Evolutionary conservation across 1,140 invertebrate species (phyloP).

Genomic region (Rhizoglyphus robini): DNA sequence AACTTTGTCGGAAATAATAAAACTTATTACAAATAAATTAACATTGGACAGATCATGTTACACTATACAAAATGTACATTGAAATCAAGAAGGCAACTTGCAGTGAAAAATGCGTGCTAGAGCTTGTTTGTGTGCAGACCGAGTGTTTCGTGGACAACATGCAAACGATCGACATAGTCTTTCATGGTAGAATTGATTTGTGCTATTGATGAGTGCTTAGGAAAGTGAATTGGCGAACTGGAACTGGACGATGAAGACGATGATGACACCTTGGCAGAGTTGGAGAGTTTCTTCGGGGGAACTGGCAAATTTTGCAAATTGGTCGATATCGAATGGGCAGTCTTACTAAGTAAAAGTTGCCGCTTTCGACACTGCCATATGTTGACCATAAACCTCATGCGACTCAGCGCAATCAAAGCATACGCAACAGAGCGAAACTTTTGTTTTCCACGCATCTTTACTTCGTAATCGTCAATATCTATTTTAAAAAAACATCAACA

Average conservation of each 20-base stretch:
- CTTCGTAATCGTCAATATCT: neutral
- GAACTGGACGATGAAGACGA: constrained; percentile 2
- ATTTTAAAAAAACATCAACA: neutral
- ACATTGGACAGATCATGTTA: neutral
- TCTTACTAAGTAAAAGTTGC: neutral
- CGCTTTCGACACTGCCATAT: constrained; percentile 13
- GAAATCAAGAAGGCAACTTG: too few species aligned
- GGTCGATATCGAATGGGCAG: neutral
- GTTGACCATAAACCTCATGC: constrained; percentile 19
- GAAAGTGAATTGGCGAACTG: neutral
- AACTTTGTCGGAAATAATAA: too few species aligned
- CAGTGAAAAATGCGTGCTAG: too few species aligned
- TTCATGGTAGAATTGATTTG: constrained; percentile 19
- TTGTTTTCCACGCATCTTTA: constrained; percentile 1
- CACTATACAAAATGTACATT: neutral
- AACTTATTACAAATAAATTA: too few species aligned
- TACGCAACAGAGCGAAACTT: constrained; percentile 11
- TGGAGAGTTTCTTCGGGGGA: neutral
- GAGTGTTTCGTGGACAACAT: constrained; percentile 19
- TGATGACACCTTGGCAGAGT: neutral
- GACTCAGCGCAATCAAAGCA: constrained; percentile 11
- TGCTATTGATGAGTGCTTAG: neutral
- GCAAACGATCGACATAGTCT: constrained; percentile 21
- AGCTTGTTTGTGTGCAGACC: constrained; percentile 14
- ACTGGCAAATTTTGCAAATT: neutral